Evolutionary conservation across 2,113 vertebrate species (phyloP).

Genomic region (Protobothrops flavoviridis): DNA sequence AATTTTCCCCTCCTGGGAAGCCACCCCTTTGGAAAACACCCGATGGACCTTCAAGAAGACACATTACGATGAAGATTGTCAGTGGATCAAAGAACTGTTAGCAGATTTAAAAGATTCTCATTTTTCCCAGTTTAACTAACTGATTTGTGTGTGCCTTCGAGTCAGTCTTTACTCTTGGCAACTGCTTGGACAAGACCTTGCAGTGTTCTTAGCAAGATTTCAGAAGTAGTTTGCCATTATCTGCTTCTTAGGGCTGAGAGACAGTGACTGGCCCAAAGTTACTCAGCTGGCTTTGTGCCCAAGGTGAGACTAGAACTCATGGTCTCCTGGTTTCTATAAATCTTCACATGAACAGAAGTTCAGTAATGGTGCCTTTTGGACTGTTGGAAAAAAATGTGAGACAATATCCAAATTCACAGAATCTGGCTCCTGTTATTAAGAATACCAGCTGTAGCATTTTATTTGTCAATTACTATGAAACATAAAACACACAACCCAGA

Average conservation of each 20-base stretch:
- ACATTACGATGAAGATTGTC: background rate
- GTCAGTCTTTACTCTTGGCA: background rate
- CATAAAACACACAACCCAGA: background rate
- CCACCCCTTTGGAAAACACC: conserved; percentile 86
- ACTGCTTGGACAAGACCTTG: background rate
- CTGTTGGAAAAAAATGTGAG: background rate
- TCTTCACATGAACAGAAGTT: background rate
- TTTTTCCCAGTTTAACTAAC: background rate
- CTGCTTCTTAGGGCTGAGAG: background rate
- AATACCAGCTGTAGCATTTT: background rate
- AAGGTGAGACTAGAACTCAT: background rate
- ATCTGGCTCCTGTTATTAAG: background rate
- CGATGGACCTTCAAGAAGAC: conserved; percentile 82
- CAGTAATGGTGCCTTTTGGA: background rate
- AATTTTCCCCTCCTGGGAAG: conserved; percentile 84
- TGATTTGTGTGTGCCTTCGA: background rate
- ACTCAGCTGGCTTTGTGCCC: background rate
- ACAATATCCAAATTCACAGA: background rate
- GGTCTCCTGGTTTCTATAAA: background rate
- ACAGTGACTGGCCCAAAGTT: background rate
- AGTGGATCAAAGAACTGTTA: background rate
- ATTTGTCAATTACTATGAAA: background rate
- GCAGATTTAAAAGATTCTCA: background rate
- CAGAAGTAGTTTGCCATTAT: background rate
- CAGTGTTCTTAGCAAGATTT: background rate